A percentile compares a stretch with the other conserved stretches of the same genome.
These are phyloP conservation scores for Augochlorella aurata DNA, from an alignment of 2,888 invertebrate genomes.

Conservation along the genomic window DNA sequence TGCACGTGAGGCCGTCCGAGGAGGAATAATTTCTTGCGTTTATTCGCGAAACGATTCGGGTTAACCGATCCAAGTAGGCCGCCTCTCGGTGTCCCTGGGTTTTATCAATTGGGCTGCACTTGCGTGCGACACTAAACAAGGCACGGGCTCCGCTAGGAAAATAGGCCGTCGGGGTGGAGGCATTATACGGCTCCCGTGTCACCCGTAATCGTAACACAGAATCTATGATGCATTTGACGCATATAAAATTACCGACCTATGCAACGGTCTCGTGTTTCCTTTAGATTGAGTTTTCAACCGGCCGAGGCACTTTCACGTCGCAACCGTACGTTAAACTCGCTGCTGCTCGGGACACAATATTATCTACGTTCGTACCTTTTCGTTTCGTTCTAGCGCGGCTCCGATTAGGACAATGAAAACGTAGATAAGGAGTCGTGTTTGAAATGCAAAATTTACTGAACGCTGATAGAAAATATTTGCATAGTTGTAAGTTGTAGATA, in stretches of 20 bases:
- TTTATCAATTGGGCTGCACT: conserved; percentile 65
- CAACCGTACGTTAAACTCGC: conserved; percentile 40
- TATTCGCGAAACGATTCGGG: conserved; percentile 49
- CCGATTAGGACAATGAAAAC: too few species aligned
- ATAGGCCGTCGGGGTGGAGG: conserved; percentile 39
- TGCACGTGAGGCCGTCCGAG: conserved; percentile 19
- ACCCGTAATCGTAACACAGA: conserved; percentile 45
- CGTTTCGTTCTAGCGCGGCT: not conserved
- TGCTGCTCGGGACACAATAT: conserved; percentile 6
- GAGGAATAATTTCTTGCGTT: conserved; percentile 38
- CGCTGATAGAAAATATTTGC: too few species aligned
- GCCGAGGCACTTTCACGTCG: conserved; percentile 50
- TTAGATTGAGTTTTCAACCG: conserved; percentile 56
- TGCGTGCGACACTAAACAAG: conserved; percentile 45
- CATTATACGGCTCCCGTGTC: conserved; percentile 50
- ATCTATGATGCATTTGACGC: conserved; percentile 53
- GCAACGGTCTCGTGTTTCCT: conserved; percentile 53
- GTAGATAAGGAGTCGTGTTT: too few species aligned
- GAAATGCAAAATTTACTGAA: too few species aligned
- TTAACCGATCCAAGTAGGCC: conserved; percentile 52
- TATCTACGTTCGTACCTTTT: not conserved
- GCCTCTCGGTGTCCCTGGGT: conserved; percentile 45
- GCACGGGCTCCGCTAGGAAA: conserved; percentile 42
- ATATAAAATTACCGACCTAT: conserved; percentile 51
- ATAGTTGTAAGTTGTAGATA: too few species aligned